Percentiles rank a stretch among this genome's conserved stretches.
Evolutionary conservation across 2,797 vertebrate species (phyloP).

Genomic region (Anomalospiza imberbis): DNA sequence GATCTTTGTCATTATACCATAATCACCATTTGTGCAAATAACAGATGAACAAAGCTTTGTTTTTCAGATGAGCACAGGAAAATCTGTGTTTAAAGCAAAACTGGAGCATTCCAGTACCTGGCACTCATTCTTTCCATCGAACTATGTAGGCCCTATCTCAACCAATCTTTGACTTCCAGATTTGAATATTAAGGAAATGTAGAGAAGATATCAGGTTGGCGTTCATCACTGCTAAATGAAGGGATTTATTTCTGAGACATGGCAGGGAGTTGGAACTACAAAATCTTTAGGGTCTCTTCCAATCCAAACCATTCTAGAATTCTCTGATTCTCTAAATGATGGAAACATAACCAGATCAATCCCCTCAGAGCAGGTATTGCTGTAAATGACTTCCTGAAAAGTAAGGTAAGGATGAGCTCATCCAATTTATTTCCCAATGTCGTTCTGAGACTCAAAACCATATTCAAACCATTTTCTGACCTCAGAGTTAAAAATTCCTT

Average conservation of each 20-base stretch:
- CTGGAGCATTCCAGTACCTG: background rate
- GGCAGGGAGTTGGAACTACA: background rate
- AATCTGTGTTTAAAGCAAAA: background rate
- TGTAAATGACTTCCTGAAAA: background rate
- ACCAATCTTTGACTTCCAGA: background rate
- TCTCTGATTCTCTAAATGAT: background rate
- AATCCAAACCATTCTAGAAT: background rate
- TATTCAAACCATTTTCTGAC: background rate
- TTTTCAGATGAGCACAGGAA: background rate
- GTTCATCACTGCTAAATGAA: background rate
- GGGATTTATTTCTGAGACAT: background rate
- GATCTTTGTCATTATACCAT: background rate
- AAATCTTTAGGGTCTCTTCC: background rate
- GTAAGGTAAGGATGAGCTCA: background rate
- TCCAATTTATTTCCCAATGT: background rate
- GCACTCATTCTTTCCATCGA: background rate
- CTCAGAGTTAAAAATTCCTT: background rate
- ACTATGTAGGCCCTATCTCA: background rate
- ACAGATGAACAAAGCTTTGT: background rate
- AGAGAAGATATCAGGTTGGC: background rate
- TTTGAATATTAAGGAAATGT: background rate
- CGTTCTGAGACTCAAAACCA: background rate
- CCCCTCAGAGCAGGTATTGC: rapidly evolving
- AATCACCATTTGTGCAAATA: background rate
- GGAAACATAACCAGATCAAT: rapidly evolving